Evolutionary conservation across 1,140 invertebrate species (phyloP), one percentile per base, ranked within the genome.

Genomic region (Cotesia glomerata): DNA sequence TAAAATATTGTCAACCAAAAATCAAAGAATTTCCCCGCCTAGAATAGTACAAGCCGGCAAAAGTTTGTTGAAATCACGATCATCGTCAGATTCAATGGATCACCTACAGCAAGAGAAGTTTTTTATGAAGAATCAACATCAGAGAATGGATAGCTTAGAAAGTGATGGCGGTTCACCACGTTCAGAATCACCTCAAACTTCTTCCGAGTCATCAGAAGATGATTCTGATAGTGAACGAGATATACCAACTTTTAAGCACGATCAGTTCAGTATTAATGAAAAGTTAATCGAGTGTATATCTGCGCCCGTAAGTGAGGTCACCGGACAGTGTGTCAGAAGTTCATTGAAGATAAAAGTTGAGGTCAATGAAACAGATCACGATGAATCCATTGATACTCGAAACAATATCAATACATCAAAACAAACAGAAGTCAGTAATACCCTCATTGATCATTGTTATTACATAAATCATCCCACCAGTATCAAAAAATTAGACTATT

Each of bases 381-480:
- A 68, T 32, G 68, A 65, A 52, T 71, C 72, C 65, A 72, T 13
- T 18, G 11, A 56, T 56, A 45, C 16, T 16, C 45, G 36, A 34
- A 61, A 7, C 18, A 69, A 63, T 58, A 51, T 51, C 9, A 70
- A 34, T 45, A 26, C 69, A 74, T 80, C 67, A 74, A 79, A 81
- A 52, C 75, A 81, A 59, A 76, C 78, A 7, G 77, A 79, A 16
- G 76, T 80, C 54, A 78, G 78, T 52, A 82, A 82, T 26, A 81
- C 80, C 62, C 80, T 87, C 65, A 89, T 82, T 58, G 93, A 94
- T 82, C 93, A 94, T 79, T 92, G 92, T 71, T 94, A 94, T 82
- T 85, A 93, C 87, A 83, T 90, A 26, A 88, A 87, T 59, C 90
- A 89, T 76, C 87, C 85, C 78, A 86, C 76, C 75, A 86, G 74